Conservation (phyloP, 1,140 invertebrate species). For the Brachionus rubens region DNA sequence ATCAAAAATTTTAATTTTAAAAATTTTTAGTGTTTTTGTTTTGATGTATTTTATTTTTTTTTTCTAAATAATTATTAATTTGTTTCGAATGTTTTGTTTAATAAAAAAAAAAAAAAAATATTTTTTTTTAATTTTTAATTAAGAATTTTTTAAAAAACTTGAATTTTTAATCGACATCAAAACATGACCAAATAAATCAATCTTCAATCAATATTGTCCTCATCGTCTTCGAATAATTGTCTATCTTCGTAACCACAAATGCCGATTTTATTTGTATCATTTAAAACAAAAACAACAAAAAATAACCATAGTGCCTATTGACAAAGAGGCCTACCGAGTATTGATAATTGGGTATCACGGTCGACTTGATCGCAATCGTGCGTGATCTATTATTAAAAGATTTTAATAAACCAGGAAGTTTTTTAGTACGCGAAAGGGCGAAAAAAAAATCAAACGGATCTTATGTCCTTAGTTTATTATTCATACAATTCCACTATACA, state of each 20-base stretch:
- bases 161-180: slow-evolving; percentile 37
- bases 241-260: not conserved
- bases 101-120: slow-evolving; percentile 7
- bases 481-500: slow-evolving; percentile 83
- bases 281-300: slow-evolving; percentile 12
- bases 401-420: slow-evolving; percentile 73
- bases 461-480: slow-evolving; percentile 87
- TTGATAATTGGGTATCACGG: slow-evolving; percentile 70
- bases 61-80: not conserved
- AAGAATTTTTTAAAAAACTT: slow-evolving; percentile 11
- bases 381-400: slow-evolving; percentile 81
- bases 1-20: slow-evolving; percentile 43
- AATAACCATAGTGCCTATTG: slow-evolving; percentile 31
- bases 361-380: slow-evolving; percentile 78
- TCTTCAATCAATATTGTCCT: slow-evolving; percentile 28
- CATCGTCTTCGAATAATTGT: not conserved
- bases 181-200: slow-evolving; percentile 34
- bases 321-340: slow-evolving; percentile 34
- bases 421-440: slow-evolving; percentile 88
- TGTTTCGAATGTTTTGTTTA: slow-evolving; percentile 35
- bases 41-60: slow-evolving; percentile 32
- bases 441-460: slow-evolving; percentile 89
- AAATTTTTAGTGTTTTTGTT: slow-evolving; percentile 40
- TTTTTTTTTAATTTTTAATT: slow-evolving; percentile 15
- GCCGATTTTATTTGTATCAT: not conserved